These are phyloP conservation scores for Panzeria rudis DNA, from an alignment of 2,888 invertebrate genomes.

Conservation along the genomic window DNA sequence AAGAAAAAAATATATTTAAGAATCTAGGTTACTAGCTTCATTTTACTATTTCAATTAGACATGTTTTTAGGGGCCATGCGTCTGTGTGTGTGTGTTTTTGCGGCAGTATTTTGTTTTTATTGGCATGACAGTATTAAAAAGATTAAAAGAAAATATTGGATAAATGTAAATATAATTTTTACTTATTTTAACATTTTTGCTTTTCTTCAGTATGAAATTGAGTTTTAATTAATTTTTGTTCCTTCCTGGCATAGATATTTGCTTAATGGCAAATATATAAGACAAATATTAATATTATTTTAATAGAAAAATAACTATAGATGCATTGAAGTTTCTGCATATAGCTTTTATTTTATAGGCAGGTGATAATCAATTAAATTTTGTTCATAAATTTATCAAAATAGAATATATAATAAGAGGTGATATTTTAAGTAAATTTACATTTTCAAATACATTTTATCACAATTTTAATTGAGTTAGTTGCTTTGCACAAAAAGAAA, in stretches of 20 bases:
- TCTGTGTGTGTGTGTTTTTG: background rate
- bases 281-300: constrained; percentile 39
- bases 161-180: constrained; percentile 63
- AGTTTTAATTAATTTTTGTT: constrained; percentile 67
- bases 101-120: constrained; percentile 75
- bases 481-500: background rate
- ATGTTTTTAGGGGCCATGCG: background rate
- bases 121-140: constrained; percentile 74
- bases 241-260: constrained; percentile 45
- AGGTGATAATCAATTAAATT: constrained; percentile 15
- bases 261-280: constrained; percentile 33
- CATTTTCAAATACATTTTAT: background rate
- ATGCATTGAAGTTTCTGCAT: background rate
- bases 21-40: constrained; percentile 61
- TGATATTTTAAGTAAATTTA: background rate
- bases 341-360: no score
- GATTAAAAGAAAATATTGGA: constrained; percentile 70
- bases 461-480: background rate
- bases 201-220: constrained; percentile 45
- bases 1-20: background rate
- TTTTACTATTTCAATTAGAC: constrained; percentile 18
- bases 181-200: constrained; percentile 25
- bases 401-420: no score
- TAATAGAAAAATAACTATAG: constrained; percentile 1
- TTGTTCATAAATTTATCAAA: background rate